Conservation (phyloP, 2,797 vertebrate species). For the Meriones psammophilus region DNA sequence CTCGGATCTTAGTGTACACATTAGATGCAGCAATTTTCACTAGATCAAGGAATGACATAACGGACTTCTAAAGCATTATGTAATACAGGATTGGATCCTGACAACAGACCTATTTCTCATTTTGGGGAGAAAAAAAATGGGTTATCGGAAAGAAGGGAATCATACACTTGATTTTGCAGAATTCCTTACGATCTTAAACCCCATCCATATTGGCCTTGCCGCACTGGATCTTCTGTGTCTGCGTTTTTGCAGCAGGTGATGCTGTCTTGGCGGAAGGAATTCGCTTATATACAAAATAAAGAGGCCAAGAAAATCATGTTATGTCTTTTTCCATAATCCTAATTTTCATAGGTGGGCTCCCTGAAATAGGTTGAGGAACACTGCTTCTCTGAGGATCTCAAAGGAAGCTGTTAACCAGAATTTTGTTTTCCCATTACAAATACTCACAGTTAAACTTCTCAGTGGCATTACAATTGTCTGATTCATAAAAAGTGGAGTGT, state of each 20-base stretch:
- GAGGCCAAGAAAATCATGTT: background rate
- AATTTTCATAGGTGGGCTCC: background rate
- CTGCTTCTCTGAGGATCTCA: background rate
- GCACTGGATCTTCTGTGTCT: background rate
- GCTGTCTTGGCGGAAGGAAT: background rate
- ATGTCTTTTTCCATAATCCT: background rate
- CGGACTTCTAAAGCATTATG: background rate
- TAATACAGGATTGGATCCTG: background rate
- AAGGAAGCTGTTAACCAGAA: background rate
- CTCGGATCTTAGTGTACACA: background rate
- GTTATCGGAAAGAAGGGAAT: conserved; percentile 3
- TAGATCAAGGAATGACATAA: background rate
- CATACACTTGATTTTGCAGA: background rate
- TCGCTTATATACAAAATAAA: conserved; percentile 1
- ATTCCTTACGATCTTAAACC: background rate
- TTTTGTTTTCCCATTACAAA: conserved; percentile 26
- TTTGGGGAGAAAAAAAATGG: background rate
- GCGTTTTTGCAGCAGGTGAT: background rate
- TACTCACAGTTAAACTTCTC: conserved; percentile 7
- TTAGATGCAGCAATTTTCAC: background rate
- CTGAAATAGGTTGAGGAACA: background rate
- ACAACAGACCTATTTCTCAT: background rate
- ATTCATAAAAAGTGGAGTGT: conserved; percentile 61
- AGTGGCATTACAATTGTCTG: conserved; percentile 8
- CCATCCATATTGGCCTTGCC: background rate